Evolutionary conservation across 2,113 vertebrate genomes (phyloP).

Genomic region (Peromyscus californicus): DNA sequence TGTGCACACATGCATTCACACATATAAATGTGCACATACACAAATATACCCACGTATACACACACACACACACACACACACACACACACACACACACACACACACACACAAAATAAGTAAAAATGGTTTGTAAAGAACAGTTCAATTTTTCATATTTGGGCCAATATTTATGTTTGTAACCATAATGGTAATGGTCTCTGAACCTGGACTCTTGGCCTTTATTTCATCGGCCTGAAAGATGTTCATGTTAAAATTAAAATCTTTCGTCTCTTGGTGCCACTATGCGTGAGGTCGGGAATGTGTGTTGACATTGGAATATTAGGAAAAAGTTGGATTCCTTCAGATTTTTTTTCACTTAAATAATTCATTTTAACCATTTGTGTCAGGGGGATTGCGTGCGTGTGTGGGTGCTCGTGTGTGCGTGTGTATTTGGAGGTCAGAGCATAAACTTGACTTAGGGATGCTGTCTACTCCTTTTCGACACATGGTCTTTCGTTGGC

Average conservation of each 20-base stretch:
- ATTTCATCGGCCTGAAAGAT: not conserved
- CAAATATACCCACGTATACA: not conserved
- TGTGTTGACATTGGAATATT: not conserved
- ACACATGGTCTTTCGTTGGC: rapidly evolving
- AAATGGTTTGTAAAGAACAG: not conserved
- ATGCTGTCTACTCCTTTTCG: not conserved
- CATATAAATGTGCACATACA: not conserved
- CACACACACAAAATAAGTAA: not conserved
- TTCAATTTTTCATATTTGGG: not conserved
- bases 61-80: not conserved
- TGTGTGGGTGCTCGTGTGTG: not conserved
- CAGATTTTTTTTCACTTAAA: not conserved
- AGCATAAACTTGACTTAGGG: not conserved
- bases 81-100: no score
- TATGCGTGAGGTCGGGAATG: not conserved
- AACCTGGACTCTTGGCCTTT: not conserved
- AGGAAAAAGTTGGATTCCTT: not conserved
- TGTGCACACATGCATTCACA: not conserved
- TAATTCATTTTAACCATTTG: not conserved
- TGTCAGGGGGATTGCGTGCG: no score
- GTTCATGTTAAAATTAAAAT: not conserved
- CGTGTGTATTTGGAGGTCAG: not conserved
- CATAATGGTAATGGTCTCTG: not conserved
- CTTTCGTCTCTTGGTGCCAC: not conserved
- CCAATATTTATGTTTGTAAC: not conserved